Evolutionary conservation across 1,140 invertebrate genomes (phyloP).

Genomic region (Belonocnema kinseyi): DNA sequence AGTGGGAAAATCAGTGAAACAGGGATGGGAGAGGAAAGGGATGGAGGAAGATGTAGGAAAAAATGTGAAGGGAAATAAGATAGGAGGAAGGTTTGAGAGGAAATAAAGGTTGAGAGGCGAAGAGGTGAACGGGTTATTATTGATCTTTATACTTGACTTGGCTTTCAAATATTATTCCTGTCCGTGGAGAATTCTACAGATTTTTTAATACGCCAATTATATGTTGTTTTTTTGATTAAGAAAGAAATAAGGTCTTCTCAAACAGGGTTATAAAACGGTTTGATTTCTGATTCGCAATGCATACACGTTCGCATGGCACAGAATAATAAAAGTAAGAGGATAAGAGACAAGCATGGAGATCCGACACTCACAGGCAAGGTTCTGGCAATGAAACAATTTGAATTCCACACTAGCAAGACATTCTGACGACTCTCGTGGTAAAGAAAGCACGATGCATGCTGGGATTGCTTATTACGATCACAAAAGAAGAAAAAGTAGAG

Average conservation of each 20-base stretch:
- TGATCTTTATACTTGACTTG: no score
- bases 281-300: conserved; percentile 15
- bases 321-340: conserved; percentile 26
- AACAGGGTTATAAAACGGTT: conserved; percentile 6
- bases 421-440: conserved; percentile 9
- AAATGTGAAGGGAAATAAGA: no score
- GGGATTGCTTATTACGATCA: not conserved
- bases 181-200: not conserved
- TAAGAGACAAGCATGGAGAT: not conserved
- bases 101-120: no score
- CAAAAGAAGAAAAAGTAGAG: conserved; percentile 1
- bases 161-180: no score
- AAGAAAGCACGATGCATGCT: conserved; percentile 11
- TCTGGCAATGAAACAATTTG: conserved; percentile 31
- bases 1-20: no score
- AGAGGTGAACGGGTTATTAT: no score
- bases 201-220: not conserved
- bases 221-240: not conserved
- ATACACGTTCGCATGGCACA: not conserved
- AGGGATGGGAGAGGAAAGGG: no score
- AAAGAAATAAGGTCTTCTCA: not conserved
- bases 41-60: no score
- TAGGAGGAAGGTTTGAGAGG: no score
- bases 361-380: conserved; percentile 11
- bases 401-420: conserved; percentile 14